Evolutionary conservation across 2,113 vertebrate species (phyloP).

Genomic region (Marmota monax): DNA sequence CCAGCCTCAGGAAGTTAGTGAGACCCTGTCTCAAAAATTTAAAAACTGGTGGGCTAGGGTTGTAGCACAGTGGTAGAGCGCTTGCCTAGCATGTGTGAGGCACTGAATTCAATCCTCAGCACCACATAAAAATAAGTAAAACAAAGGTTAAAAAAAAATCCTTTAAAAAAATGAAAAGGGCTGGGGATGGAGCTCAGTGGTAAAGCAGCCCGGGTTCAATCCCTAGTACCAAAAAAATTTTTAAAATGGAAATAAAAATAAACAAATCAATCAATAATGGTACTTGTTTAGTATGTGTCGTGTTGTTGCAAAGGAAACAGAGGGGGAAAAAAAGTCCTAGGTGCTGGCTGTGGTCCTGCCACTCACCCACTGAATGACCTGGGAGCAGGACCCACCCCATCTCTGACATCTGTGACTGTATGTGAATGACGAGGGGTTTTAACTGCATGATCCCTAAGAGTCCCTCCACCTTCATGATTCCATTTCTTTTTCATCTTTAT

Average conservation of each 20-base stretch:
- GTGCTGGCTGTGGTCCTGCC: background rate
- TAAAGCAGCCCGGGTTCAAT: background rate
- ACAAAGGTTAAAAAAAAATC: no score
- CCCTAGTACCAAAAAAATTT: background rate
- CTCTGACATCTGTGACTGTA: background rate
- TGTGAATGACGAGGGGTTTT: background rate
- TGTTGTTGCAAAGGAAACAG: background rate
- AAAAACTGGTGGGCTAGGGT: background rate
- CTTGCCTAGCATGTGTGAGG: no score
- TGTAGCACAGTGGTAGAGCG: background rate
- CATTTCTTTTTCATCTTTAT: background rate
- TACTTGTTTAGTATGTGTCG: background rate
- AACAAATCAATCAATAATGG: background rate
- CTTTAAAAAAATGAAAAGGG: background rate
- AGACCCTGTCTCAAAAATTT: no score
- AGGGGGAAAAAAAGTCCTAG: background rate
- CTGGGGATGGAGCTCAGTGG: background rate
- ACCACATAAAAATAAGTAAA: no score
- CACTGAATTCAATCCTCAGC: no score
- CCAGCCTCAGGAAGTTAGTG: background rate
- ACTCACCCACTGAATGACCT: background rate
- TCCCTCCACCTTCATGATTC: constrained; percentile 29
- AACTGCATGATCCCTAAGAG: constrained; percentile 2
- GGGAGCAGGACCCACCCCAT: background rate
- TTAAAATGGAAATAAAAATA: no score